phyloP scores from a whole-genome alignment of 2,888 invertebrate species.

The Drosophila peninsularis region DNA sequence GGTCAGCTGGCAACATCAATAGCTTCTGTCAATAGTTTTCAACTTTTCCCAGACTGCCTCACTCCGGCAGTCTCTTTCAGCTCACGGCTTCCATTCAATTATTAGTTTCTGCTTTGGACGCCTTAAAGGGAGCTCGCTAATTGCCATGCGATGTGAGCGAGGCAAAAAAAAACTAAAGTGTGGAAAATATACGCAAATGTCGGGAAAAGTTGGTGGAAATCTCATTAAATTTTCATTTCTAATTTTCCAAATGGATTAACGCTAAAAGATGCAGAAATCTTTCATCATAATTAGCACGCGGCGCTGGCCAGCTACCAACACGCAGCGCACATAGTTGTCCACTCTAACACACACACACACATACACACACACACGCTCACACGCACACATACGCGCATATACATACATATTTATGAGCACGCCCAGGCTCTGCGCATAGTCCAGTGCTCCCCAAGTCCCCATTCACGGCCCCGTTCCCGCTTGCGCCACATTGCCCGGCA shows the following conservation, averaged over 20 bases:
- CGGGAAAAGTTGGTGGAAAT: slow-evolving; percentile 62
- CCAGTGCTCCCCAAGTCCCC: slow-evolving; percentile 23
- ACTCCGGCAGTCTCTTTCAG: not conserved
- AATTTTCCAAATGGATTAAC: slow-evolving; percentile 83
- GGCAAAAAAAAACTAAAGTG: slow-evolving; percentile 30
- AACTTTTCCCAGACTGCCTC: slow-evolving; percentile 30
- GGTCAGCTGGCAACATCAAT: slow-evolving; percentile 38
- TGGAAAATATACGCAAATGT: slow-evolving; percentile 33
- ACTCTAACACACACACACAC: slow-evolving; percentile 34
- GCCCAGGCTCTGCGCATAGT: slow-evolving; percentile 31
- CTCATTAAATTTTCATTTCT: slow-evolving; percentile 83
- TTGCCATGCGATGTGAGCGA: slow-evolving; percentile 30
- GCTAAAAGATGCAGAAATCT: slow-evolving; percentile 82
- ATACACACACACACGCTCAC: slow-evolving; percentile 12
- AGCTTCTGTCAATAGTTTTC: slow-evolving; percentile 31
- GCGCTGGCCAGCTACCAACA: slow-evolving; percentile 54
- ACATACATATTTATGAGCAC: slow-evolving; percentile 44
- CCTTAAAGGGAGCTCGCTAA: slow-evolving; percentile 38
- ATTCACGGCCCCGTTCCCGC: slow-evolving; percentile 6
- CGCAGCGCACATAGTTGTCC: slow-evolving; percentile 70
- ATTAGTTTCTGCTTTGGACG: slow-evolving; percentile 44
- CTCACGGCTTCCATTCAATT: slow-evolving; percentile 41
- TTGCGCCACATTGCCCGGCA: slow-evolving; percentile 17
- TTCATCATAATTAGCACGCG: slow-evolving; percentile 82
- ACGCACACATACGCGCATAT: slow-evolving; percentile 15